Conservation (phyloP, 2,797 vertebrate species). For the Limnodromus scolopaceus region DNA sequence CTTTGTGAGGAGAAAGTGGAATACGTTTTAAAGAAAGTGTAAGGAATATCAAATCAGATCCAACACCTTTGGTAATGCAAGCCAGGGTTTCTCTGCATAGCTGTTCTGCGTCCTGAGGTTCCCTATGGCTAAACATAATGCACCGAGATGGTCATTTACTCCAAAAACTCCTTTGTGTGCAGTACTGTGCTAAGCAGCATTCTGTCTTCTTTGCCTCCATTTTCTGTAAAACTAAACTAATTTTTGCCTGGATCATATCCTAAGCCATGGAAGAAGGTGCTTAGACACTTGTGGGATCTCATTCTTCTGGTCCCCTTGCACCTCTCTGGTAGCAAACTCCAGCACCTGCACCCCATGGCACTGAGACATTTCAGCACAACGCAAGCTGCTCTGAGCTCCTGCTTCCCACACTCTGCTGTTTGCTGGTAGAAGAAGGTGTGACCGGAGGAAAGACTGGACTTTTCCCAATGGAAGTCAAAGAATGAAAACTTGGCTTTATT, state of each 20-base stretch:
- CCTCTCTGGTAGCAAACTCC: neutral
- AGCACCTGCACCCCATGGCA: accelerated
- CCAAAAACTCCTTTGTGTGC: neutral
- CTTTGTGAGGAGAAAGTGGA: neutral
- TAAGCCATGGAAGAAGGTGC: neutral
- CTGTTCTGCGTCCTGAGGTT: neutral
- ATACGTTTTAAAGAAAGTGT: neutral
- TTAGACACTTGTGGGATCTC: neutral
- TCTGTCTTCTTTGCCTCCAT: neutral
- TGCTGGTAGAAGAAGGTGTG: neutral
- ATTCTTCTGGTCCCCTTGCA: neutral
- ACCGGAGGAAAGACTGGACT: neutral
- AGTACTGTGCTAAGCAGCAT: neutral
- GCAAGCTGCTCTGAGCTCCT: accelerated
- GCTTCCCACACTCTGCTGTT: neutral
- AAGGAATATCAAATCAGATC: neutral
- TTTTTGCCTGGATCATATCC: neutral
- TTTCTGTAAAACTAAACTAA: neutral
- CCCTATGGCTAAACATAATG: neutral
- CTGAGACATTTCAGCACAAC: neutral
- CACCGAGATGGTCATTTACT: neutral
- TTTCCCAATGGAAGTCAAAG: neutral
- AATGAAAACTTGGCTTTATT: neutral
- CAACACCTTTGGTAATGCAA: neutral
- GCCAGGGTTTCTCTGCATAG: neutral